Conservation (phyloP, 2,797 vertebrate species). For the Rousettus madagascariensis region DNA sequence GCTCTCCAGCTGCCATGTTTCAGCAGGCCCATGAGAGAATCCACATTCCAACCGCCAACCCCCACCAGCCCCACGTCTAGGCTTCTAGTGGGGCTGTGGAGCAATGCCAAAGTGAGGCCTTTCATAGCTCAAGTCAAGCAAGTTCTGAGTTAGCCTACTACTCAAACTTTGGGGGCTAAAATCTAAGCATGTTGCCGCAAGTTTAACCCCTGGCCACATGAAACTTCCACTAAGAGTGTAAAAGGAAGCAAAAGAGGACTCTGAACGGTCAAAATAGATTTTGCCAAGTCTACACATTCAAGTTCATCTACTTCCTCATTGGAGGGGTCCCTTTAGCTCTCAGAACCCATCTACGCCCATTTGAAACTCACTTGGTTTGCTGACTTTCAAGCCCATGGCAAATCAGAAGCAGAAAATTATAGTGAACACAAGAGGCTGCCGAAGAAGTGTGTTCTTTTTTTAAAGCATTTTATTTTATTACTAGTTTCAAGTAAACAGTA, state of each 20-base stretch:
- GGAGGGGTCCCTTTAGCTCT: neutral
- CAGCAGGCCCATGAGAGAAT: neutral
- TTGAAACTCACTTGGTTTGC: neutral
- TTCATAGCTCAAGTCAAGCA: fast-evolving
- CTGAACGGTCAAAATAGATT: constrained; percentile 62
- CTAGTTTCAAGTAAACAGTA: too few relatives aligned
- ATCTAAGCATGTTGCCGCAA: neutral
- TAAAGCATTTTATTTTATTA: too few relatives aligned
- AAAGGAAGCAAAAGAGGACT: constrained; percentile 62
- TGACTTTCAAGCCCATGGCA: neutral
- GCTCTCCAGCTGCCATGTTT: neutral
- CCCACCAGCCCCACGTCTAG: neutral
- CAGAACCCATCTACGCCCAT: fast-evolving
- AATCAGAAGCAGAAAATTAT: neutral
- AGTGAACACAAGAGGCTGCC: neutral
- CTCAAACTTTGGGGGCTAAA: neutral
- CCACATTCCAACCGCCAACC: neutral
- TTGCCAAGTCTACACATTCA: constrained; percentile 60
- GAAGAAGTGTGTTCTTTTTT: neutral
- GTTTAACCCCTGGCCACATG: neutral
- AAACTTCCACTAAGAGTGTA: constrained; percentile 15
- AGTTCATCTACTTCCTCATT: constrained; percentile 52
- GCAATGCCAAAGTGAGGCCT: neutral
- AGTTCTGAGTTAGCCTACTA: neutral
- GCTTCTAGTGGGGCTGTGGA: neutral